Percentiles rank a stretch among this genome's conserved stretches.
These are phyloP conservation scores for Rallus limicola DNA, from an alignment of 2,113 vertebrate species.

Conservation along the genomic window DNA sequence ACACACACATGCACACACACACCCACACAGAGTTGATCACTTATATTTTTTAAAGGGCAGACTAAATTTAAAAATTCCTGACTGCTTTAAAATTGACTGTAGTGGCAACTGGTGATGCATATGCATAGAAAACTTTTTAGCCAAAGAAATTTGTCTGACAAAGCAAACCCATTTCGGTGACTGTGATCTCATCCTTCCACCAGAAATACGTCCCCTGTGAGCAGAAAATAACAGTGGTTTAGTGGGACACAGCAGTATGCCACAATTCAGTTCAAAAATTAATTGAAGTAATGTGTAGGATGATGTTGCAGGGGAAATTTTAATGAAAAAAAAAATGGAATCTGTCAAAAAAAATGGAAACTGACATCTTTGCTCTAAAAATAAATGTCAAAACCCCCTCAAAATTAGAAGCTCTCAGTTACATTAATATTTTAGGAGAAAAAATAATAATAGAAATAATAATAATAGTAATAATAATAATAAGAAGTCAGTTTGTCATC, in stretches of 20 bases:
- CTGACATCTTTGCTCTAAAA: not conserved
- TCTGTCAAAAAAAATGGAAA: not conserved
- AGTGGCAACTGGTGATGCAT: not conserved
- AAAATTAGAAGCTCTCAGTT: not conserved
- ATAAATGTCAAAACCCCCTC: not conserved
- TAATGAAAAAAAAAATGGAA: not conserved
- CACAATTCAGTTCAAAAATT: not conserved
- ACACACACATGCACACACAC: not conserved
- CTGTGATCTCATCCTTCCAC: not conserved
- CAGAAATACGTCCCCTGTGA: not conserved
- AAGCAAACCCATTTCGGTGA: not conserved
- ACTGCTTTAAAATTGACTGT: not conserved
- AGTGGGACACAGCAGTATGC: not conserved
- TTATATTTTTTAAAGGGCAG: not conserved
- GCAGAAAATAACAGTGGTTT: not conserved
- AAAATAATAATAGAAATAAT: not conserved
- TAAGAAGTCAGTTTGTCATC: not conserved
- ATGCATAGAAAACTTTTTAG: not conserved
- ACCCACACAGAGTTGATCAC: not conserved
- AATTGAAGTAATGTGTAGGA: not conserved
- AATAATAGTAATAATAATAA: not conserved
- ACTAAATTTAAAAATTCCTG: not conserved
- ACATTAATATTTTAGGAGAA: not conserved
- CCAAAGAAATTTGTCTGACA: not conserved
- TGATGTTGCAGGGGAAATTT: not conserved